These are phyloP conservation scores for Narcine bancroftii DNA, from an alignment of 2,113 vertebrate genomes.

Conservation along the genomic window DNA sequence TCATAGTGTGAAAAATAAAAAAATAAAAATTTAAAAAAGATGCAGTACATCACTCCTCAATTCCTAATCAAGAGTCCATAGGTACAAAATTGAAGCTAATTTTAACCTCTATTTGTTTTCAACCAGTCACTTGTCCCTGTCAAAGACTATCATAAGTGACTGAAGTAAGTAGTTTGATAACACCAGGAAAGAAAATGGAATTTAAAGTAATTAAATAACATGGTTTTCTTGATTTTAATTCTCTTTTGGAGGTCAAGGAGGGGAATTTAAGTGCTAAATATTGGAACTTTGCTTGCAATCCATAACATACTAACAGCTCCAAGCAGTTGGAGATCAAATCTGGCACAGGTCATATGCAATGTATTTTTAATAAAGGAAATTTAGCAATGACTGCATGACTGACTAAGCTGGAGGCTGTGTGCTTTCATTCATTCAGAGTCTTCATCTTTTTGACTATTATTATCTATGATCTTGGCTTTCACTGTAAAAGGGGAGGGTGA, in stretches of 20 bases:
- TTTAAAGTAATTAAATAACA: constrained; percentile 11
- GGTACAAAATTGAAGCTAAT: background rate
- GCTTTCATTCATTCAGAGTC: background rate
- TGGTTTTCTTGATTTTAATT: background rate
- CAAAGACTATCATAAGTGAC: background rate
- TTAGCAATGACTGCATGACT: background rate
- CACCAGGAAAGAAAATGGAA: background rate
- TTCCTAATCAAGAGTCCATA: too few relatives aligned
- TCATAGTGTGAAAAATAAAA: too few relatives aligned
- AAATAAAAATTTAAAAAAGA: too few relatives aligned
- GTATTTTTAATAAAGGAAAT: constrained; percentile 30
- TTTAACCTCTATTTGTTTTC: background rate
- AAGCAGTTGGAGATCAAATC: constrained; percentile 14
- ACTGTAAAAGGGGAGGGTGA: background rate
- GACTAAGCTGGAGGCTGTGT: background rate
- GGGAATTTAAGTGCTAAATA: background rate
- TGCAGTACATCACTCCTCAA: background rate
- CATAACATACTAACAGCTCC: background rate
- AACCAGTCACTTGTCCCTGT: too few relatives aligned
- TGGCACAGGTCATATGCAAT: constrained; percentile 29
- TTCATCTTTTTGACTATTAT: constrained; percentile 17
- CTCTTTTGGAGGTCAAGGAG: background rate
- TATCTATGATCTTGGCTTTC: background rate
- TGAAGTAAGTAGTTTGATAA: background rate
- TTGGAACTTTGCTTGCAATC: background rate